Conservation (phyloP, 2,797 vertebrate genomes). For the Lophius americanus region DNA sequence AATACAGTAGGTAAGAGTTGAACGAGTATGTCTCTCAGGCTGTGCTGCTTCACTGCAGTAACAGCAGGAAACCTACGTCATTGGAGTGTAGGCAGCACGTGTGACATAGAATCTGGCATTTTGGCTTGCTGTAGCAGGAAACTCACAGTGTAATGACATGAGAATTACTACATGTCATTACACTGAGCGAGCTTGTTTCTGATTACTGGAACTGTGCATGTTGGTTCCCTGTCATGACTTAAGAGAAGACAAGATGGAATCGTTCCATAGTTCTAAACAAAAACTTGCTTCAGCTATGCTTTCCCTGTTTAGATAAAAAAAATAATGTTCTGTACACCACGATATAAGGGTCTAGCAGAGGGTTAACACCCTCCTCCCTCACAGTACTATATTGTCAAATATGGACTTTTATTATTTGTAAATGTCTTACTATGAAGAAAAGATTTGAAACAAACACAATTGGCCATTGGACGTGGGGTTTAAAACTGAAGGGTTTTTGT, state of each 20-base stretch:
- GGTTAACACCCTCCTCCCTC: too few relatives aligned
- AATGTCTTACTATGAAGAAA: background rate
- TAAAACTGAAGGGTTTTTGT: background rate
- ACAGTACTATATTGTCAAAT: too few relatives aligned
- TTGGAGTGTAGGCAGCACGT: background rate
- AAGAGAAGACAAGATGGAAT: background rate
- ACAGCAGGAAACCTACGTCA: background rate
- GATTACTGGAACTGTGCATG: background rate
- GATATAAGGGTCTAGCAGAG: too few relatives aligned
- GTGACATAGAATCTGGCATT: background rate
- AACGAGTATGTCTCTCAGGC: background rate
- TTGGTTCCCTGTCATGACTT: background rate
- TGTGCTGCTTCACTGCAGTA: background rate
- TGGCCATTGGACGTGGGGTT: background rate
- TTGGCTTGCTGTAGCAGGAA: conserved; percentile 3
- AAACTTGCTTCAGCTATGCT: too few relatives aligned
- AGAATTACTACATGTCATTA: background rate
- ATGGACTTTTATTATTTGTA: background rate
- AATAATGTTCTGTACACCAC: too few relatives aligned
- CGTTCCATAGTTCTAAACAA: background rate
- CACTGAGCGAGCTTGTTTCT: background rate
- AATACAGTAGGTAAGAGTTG: background rate
- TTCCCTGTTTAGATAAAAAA: background rate
- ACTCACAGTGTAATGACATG: background rate
- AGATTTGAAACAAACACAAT: background rate